Percentiles rank a stretch among this genome's conserved stretches.
Conservation (phyloP, 2,797 vertebrate species). For the Cyprinella venusta region DNA sequence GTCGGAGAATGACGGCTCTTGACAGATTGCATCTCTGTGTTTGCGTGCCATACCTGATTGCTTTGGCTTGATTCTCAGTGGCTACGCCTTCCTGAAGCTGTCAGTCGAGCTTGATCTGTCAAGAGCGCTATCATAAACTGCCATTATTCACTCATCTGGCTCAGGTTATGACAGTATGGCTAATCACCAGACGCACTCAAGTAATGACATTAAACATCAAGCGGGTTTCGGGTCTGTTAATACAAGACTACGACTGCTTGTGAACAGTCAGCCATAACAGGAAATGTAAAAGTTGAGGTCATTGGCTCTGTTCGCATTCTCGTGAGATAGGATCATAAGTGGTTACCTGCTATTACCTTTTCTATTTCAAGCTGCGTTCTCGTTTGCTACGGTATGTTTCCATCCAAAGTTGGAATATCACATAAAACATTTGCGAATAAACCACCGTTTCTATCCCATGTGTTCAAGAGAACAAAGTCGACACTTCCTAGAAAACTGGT, state of each 20-base stretch:
- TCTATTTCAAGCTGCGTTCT: background rate
- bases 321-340: background rate
- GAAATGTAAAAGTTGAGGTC: background rate
- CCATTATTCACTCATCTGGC: conserved; percentile 35
- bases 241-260: conserved; percentile 4
- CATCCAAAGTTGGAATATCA: background rate
- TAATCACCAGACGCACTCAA: conserved; percentile 10
- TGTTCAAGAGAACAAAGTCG: background rate
- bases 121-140: background rate
- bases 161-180: conserved; percentile 2
- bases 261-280: conserved; percentile 15
- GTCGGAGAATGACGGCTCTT: background rate
- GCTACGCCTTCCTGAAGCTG: conserved; percentile 10
- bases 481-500: background rate
- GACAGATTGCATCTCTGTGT: background rate
- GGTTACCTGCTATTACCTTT: background rate
- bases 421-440: background rate
- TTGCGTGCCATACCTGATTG: conserved; percentile 17
- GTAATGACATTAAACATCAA: conserved; percentile 9
- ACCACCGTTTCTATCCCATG: too few relatives aligned
- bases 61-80: conserved; percentile 14
- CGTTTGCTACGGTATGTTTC: background rate
- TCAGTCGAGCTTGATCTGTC: conserved; percentile 10
- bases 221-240: conserved; percentile 32
- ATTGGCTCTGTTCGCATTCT: background rate